Evolutionary conservation across 2,113 vertebrate species (phyloP), one percentile per base, ranked within the genome.

Genomic region (Seriola aureovittata): DNA sequence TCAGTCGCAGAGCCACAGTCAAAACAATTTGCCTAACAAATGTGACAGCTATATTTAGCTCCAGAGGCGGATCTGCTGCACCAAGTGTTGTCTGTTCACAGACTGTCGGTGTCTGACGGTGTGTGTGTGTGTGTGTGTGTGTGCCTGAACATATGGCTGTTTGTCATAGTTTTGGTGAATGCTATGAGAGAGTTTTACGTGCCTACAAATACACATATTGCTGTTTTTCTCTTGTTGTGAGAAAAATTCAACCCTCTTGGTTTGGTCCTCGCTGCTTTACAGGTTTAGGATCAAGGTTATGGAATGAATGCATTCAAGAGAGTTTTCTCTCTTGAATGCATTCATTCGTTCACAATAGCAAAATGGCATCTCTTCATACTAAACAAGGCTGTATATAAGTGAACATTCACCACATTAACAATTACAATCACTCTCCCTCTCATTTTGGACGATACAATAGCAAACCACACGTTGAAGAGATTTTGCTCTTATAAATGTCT

Each of bases 41-140:
- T 25, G 14, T 48, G 32, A 42, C 23, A 13, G 64, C 46, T 85
- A 85, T 78, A 71, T 83, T 85, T 88, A 85, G 62, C 81, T 44
- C 59, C 78, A 82, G 66, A 73, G 64, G 50, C 58, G 73, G 75
- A 87, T 23, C n/a, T 50, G 40, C 44, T 54, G 57, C 59, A 32
- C 71, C 63, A 75, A 75, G 57, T 19, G 50, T 23, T 36, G 38
- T 70, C 59, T 75, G 71, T 58, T 82, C 50, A 59, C 71, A 73
- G 17, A 58, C 42, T 44, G 71, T 36, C 14, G 0, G 69, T 19
- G 21, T 60, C 32, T 64, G 52, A 25, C 13, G 1, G n/a, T 17
- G 72, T 8, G 44, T 42, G 14, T 69, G 36, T n/a, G 52, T 4
- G 21, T n/a, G n/a, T 17, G 72, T 8, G 44, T 42, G 21, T 69